Evolutionary conservation across 2,797 vertebrate genomes (phyloP), one percentile per base, ranked within the genome.

Genomic region (Coregonus sp.): DNA sequence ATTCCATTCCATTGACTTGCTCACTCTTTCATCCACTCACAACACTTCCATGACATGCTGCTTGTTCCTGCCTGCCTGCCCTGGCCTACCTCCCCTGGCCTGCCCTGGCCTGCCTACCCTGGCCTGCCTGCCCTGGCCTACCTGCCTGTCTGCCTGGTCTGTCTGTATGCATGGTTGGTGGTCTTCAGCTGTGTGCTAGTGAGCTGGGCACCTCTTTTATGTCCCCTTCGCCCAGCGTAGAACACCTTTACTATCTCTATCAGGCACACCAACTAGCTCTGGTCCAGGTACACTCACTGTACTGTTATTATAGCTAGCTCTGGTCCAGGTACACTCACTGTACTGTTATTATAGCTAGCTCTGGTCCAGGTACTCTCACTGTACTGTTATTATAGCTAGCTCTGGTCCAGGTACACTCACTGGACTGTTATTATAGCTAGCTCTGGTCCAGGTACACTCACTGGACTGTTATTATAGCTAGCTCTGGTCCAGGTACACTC

Each of bases 241-340:
- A 94, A 56, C 91, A 88, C 67, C 90, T 94, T 67, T 92, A 84
- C 80, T 78, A 90, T 63, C 86, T 93, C 63, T 93, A 92, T 87
- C 92, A 91, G 82, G 85, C 83, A 70, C 87, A 91, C 71, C 88
- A 90, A n/a, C 84, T 86, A 4, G 80, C 87, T 61, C 56, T 61
- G 56, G n/a, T 61, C n/a, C 56, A 59, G n/a, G 56, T 61, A 61
- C 18, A 6, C 40, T 40, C 40, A 9, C 40, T 9, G 1, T 61
- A 5, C 54, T 61, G 18, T 20, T 59, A 5, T 56, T 20, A 56
- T 56, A 20, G 18, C 5, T 61, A 61, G 56, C n/a, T 61, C n/a
- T 61, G 56, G 56, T 61, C n/a, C n/a, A 61, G 56, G 56, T 61
- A 20, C n/a, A 5, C 20, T 14, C 18, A 7, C 56, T 9, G 4